Evolutionary conservation across 2,113 vertebrate genomes (phyloP).

Genomic region (Chauna torquata): DNA sequence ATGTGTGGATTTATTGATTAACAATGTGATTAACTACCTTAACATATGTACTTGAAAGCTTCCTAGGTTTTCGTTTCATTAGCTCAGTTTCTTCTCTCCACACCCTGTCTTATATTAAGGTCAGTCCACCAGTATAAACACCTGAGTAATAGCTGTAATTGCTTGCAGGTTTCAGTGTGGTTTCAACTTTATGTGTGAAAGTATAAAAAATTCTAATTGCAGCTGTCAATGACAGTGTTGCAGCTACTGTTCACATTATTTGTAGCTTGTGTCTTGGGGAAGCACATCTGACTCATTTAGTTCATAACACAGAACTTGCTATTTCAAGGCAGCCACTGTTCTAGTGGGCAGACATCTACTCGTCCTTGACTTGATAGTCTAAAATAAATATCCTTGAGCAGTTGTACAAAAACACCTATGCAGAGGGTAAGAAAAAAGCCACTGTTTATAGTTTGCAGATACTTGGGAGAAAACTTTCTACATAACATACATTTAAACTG

Average conservation of each 20-base stretch:
- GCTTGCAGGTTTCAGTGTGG: not conserved
- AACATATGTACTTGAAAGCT: not conserved
- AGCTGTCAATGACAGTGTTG: not conserved
- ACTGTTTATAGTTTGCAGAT: not conserved
- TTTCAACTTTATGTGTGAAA: not conserved
- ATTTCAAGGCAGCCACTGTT: constrained; percentile 13
- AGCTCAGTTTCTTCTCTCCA: not conserved
- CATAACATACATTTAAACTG: not conserved
- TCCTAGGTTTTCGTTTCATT: not conserved
- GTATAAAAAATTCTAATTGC: not conserved
- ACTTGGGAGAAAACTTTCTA: not conserved
- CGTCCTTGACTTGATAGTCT: constrained; percentile 51
- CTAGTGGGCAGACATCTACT: constrained; percentile 29
- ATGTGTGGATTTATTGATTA: not conserved
- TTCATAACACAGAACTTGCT: not conserved
- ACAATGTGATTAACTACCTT: not conserved
- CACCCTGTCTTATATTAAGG: not conserved
- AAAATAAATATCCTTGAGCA: constrained; percentile 59
- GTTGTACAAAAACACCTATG: constrained; percentile 37
- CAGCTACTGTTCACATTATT: not conserved
- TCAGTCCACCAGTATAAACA: not conserved
- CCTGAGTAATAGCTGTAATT: not conserved
- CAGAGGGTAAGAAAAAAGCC: not conserved
- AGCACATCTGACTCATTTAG: not conserved
- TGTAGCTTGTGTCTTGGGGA: not conserved